Base-by-base conservation (phyloP, 2,888 invertebrate species). In the Hirtodrosophila cameraria region DNA sequence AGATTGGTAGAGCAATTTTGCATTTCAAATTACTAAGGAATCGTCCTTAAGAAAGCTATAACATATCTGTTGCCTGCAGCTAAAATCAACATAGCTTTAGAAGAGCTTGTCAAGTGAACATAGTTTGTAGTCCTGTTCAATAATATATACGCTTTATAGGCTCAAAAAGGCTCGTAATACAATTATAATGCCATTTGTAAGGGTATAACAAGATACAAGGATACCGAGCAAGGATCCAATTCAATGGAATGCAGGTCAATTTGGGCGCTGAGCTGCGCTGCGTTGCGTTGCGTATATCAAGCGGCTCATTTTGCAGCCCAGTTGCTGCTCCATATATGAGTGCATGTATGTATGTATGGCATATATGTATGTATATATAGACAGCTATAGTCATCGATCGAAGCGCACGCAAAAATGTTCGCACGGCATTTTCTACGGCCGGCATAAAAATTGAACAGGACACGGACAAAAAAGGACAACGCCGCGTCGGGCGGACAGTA, bases 381-480 rank as follows among this genome's bases (percentile, higher is more conserved):
- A 18, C 2, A n/a, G 9, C 9, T 28, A n/a, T 43, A 28, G 27
- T 2, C 30, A 69, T 68, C 63, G 75, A 74, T 71, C 57, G 55
- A 46, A 48, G 27, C 42, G 27, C 35, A 52, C 54, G 75, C 64
- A 52, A 68, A 73, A 70, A 62, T 67, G 28, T 54, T 30, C 55
- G 36, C 46, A 18, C 31, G 23, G 16, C 38, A 66, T 48, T 67
- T 48, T 57, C 31, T 30, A 38, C 43, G 38, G 33, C 41, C 28
- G 18, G 31, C 28, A 55, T 54, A 58, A 70, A 78, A 78, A 75
- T 72, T 60, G 73, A 76, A 73, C 73, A 61, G 76, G 77, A 72
- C 68, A 57, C 64, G 62, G 54, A 15, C 5, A 68, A 9, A 23
- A 43, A 30, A n/a, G 53, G 33, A 64, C 27, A 33, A 33, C 20